Base-by-base conservation (phyloP, 2,888 invertebrate species). In the Germaria angustata region DNA sequence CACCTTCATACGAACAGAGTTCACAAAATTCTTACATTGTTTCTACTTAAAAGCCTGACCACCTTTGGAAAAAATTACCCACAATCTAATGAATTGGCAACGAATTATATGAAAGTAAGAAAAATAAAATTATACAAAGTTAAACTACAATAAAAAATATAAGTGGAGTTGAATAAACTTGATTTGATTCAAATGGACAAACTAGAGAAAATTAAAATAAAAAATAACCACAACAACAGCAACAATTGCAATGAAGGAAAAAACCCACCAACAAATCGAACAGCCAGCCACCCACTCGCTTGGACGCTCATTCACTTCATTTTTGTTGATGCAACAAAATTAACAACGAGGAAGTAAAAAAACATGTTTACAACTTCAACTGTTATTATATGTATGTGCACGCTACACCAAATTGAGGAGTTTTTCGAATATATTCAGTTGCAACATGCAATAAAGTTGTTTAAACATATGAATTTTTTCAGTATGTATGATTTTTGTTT, bases 311-410 rank as follows among this genome's bases (percentile, higher is more conserved):
- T 66, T 79, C 57, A 72, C 34, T 72, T 28, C 6, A 22, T 69
- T 59, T 36, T 17, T 75, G 79, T 65, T 82, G 75, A 69, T 71
- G 82, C 82, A 79, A 82, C 79, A 81, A 66, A 69, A 59, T 79
- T 65, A 82, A 82, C 82, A 82, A 82, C 75, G 34, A 82, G 82
- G 82, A 82, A 82, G 82, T 82, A 82, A 79, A 82, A 79, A 82
- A 71, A 65, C 82, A 71, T 82, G 75, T 79, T 82, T 79, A 76
- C 75, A 82, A 82, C 79, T 66, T 76, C 82, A 79, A 82, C 79
- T 75, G 82, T 82, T 82, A 82, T 66, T 66, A 78, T 66, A 49
- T 34, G 46, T 9, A 17, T 34, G 46, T 9, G 24, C 15, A 65
- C 73, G 34, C 73, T 75, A 75, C 44, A 41, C 2, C 32, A 28